A percentile compares a stretch with the other conserved stretches of the same genome.
Conservation (phyloP, 2,113 vertebrate species). For the Sapayoa aenigma region DNA sequence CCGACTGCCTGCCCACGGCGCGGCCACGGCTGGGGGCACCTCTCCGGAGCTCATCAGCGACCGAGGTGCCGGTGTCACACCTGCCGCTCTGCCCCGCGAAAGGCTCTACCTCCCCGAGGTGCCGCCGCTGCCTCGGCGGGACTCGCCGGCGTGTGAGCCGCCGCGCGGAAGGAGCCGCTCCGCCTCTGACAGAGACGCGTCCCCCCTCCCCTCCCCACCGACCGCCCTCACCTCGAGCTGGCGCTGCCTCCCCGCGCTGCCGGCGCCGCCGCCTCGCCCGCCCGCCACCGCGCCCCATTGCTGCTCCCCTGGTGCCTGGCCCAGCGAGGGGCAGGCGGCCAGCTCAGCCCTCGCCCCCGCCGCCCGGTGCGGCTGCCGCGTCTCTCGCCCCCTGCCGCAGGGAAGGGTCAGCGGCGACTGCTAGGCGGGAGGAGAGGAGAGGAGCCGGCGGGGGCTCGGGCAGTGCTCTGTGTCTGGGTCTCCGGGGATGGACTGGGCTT, state of each 20-base stretch:
- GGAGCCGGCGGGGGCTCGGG: background rate
- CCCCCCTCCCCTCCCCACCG: background rate
- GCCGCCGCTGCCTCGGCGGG: background rate
- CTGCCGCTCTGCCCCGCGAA: background rate
- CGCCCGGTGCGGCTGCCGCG: background rate
- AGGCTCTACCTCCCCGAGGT: background rate
- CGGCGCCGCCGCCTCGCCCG: background rate
- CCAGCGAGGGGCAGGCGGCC: background rate
- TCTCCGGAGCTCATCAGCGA: no score
- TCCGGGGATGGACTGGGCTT: conserved; percentile 32
- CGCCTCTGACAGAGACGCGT: background rate
- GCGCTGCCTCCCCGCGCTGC: background rate
- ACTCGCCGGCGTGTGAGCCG: background rate
- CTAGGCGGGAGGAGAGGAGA: background rate
- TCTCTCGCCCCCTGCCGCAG: background rate
- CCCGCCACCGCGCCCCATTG: background rate
- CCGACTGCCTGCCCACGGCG: background rate
- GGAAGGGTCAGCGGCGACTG: background rate
- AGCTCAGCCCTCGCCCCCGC: background rate
- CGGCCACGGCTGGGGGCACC: background rate
- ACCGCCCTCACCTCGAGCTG: background rate
- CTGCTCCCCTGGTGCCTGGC: background rate
- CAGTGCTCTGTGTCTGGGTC: background rate
- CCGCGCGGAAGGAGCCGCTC: background rate
- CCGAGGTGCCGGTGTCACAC: background rate